These are phyloP conservation scores for Oryzias melastigma DNA, from an alignment of 2,113 vertebrate species.

Conservation along the genomic window DNA sequence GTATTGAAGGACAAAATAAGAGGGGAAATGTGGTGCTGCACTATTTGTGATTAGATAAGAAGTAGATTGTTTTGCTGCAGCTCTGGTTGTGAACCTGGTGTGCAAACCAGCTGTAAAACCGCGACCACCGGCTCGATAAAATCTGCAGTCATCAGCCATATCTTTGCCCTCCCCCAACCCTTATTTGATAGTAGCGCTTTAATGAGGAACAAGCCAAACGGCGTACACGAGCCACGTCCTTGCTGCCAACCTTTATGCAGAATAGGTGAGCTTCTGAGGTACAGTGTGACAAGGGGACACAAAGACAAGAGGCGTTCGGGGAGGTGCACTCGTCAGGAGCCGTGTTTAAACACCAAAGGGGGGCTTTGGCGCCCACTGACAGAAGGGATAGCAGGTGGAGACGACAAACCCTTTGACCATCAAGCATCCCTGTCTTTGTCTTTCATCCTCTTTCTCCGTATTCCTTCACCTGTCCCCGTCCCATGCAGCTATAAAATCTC, in stretches of 20 bases:
- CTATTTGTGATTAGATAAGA: neutral
- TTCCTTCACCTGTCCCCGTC: conserved; percentile 16
- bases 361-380: conserved; percentile 42
- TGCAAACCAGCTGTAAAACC: conserved; percentile 51
- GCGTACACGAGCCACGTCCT: conserved; percentile 61
- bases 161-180: conserved; percentile 32
- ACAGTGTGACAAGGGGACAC: conserved; percentile 18
- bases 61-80: conserved; percentile 63
- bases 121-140: conserved; percentile 47
- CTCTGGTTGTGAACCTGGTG: conserved; percentile 40
- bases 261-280: conserved; percentile 67
- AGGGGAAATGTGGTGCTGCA: neutral
- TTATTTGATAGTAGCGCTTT: conserved; percentile 63
- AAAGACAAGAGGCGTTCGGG: conserved; percentile 33
- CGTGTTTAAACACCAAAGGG: conserved; percentile 35
- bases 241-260: conserved; percentile 78
- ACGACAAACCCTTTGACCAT: conserved; percentile 51
- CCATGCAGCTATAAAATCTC: conserved; percentile 32
- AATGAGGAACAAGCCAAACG: conserved; percentile 65
- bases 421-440: conserved; percentile 53
- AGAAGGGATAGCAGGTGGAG: conserved; percentile 66
- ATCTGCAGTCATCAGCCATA: conserved; percentile 71
- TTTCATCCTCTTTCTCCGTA: conserved; percentile 15
- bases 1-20: too few species aligned
- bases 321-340: conserved; percentile 24